Base-by-base conservation (phyloP, 2,888 invertebrate species). In the Graphium colonna region DNA sequence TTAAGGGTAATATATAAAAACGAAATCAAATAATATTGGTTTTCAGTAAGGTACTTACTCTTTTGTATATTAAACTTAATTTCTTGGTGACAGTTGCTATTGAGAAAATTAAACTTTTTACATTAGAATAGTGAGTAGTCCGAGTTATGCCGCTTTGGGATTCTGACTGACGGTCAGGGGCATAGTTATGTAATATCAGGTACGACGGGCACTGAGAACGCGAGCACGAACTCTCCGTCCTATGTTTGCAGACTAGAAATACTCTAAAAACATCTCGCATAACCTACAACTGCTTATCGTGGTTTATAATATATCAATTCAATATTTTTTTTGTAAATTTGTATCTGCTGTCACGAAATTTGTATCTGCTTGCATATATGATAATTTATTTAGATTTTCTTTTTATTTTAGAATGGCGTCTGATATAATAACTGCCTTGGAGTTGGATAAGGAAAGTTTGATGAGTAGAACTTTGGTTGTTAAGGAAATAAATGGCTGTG, bases 401-500 rank as follows among this genome's bases (percentile, higher is more conserved):
- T 60, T 60, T 63, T 66, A 51, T 77, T 80, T 60, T 79, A 88
- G 79, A 68, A 93, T 93, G 93, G 91, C 93, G 60, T 82, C 92
- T 58, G 91, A 92, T 62, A 87, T 94, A 50, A 75, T 93, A 60
- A 79, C 92, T 53, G 91, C 92, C 48, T 90, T 95, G 51, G 93
- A 94, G 46, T 82, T 95, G 58, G 93, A 94, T 65, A 90, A 90
- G 63, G 82, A 90, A 46, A 77, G 92, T 56, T 77, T 86, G 43
- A 71, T 82, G 21, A 89, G 82, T 51, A 91, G 89, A 77, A 82
- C 93, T 38, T 89, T 95, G 56, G 85, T 93, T 47, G 91, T 94
- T 26, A 93, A 92, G 69, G 95, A 96, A 79, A 91, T 92, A 44
- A 91, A 92, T 57, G 91, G 92, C 46, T 92, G 93, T 62, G 95